Conservation (phyloP, 2,113 vertebrate genomes). For the Marcusenius ussheri region DNA sequence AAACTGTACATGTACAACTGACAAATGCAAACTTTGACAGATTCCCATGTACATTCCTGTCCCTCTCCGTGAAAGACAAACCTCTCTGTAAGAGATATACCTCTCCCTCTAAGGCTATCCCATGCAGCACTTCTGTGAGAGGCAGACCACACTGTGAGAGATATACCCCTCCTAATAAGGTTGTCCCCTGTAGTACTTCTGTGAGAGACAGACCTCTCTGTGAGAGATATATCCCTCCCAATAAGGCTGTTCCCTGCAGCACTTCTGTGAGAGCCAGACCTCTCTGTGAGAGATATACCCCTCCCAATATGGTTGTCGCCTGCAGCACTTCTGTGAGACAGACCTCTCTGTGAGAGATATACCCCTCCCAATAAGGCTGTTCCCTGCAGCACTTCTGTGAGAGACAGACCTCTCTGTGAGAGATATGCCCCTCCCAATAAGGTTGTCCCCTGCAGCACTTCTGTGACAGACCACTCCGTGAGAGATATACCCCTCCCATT, state of each 20-base stretch:
- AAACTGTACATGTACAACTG: not conserved
- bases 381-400: not conserved
- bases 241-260: not conserved
- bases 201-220: not conserved
- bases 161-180: not conserved
- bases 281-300: not conserved
- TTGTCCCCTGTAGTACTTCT: not conserved
- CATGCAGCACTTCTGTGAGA: not conserved
- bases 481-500: not conserved
- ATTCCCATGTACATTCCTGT: not conserved
- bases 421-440: not conserved
- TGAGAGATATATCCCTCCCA: not conserved
- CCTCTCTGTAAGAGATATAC: not conserved
- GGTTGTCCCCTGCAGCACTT: not conserved
- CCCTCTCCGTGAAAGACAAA: not conserved
- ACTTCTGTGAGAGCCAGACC: not conserved
- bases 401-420: not conserved
- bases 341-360: no score
- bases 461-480: not conserved
- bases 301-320: not conserved
- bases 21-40: not conserved
- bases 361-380: not conserved
- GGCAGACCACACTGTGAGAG: not conserved
- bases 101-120: not conserved
- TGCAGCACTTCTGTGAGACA: no score